These are phyloP conservation scores for Pasiphila rectangulata DNA, from an alignment of 2,888 invertebrate species.

Conservation along the genomic window DNA sequence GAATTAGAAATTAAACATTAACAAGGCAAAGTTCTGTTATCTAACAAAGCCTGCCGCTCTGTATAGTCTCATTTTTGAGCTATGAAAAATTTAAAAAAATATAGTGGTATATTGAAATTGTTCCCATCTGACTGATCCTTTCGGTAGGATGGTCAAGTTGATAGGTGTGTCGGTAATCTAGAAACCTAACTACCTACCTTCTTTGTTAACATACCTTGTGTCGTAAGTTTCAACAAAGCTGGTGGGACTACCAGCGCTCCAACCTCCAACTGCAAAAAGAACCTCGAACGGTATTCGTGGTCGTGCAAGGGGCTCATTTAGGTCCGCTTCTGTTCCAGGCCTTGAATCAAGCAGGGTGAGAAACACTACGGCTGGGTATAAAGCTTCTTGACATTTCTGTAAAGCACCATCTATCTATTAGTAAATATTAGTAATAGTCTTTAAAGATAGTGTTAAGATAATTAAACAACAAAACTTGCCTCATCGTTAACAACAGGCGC, in stretches of 20 bases:
- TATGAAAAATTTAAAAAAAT: too few species aligned
- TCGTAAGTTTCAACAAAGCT: conserved; percentile 90
- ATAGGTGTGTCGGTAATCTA: too few species aligned
- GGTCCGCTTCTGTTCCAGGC: conserved; percentile 72
- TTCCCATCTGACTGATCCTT: too few species aligned
- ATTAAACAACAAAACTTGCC: conserved; percentile 43
- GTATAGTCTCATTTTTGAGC: too few species aligned
- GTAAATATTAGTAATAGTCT: too few species aligned
- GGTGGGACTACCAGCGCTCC: conserved; percentile 92
- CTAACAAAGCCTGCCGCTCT: too few species aligned
- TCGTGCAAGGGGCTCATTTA: conserved; percentile 81
- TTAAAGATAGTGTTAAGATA: not conserved
- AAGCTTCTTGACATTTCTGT: conserved; percentile 78
- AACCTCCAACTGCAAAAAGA: conserved; percentile 91
- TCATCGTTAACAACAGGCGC: conserved; percentile 74
- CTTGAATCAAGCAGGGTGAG: conserved; percentile 74
- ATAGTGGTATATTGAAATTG: too few species aligned
- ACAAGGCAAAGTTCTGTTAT: too few species aligned
- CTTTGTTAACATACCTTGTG: conserved; percentile 84
- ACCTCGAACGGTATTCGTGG: conserved; percentile 89
- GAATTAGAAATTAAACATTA: too few species aligned
- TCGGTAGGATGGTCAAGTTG: too few species aligned
- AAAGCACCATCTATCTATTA: too few species aligned
- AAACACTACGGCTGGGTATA: conserved; percentile 78
- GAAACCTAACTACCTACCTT: too few species aligned